Evolutionary conservation across 2,888 invertebrate species (phyloP), one percentile per base, ranked within the genome.

Genomic region (Brenthis daphne): DNA sequence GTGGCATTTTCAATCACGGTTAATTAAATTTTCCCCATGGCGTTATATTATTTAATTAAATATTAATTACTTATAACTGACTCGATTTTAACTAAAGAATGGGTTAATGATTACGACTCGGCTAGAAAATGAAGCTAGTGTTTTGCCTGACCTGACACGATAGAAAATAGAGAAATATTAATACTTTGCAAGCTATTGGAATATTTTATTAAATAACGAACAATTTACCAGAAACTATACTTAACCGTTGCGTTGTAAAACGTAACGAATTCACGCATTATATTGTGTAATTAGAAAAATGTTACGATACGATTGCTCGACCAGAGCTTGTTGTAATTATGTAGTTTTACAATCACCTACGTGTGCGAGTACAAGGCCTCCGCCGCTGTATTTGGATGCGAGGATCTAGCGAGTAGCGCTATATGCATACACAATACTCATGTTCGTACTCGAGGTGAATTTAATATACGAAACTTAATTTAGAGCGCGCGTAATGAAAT

Each of bases 391-490:
- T 67, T 74, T 60, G 73, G 68, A 29, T 51, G 47, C 29, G 57
- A 51, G 50, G 51, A 55, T 57, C 58, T 48, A 64, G 20, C 20
- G 20, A 20, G 20, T 20, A 20, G 48, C 61, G 64, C 65, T 50
- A 70, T 65, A 57, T 72, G 71, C 29, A 29, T 29, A 29, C 29
- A 4, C 29, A 29, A 29, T 73, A 73, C 56, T 75, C 71, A 75
- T 69, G 66, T 67, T 67, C 58, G 37, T 43, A 66, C 72, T 64
- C 58, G 71, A 65, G 65, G 64, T 69, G 76, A 76, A 76, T 75
- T 71, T 65, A 69, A 73, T 73, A 60, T 57, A 55, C 61, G 67
- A 53, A 48, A 65, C 61, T 67, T 68, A 66, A 65, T 74, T 73
- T 71, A 70, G 69, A 68, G 61, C 54, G 57, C 66, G 55, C 54